Percentiles rank a stretch among this genome's conserved stretches.
Evolutionary conservation across 2,888 invertebrate genomes (phyloP).

Genomic region (Leuctra nigra): DNA sequence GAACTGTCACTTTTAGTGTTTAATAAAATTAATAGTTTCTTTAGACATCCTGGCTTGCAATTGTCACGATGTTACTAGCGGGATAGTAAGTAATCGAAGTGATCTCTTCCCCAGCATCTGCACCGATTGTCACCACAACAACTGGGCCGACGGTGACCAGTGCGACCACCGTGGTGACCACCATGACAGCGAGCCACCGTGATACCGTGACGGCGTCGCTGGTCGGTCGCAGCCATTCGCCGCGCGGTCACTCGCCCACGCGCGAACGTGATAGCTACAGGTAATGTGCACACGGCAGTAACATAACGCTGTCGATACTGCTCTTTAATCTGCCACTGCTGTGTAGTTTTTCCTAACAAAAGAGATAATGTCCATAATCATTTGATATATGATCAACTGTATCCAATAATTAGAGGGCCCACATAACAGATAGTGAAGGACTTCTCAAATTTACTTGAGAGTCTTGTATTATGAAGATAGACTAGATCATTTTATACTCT

Average conservation of each 20-base stretch:
- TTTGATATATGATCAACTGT: too few species aligned
- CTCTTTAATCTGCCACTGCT: too few species aligned
- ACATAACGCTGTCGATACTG: too few species aligned
- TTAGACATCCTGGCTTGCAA: background rate
- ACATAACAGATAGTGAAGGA: too few species aligned
- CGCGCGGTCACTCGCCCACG: slow-evolving; percentile 68
- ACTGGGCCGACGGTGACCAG: slow-evolving; percentile 40
- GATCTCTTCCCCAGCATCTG: slow-evolving; percentile 25
- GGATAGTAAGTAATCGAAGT: too few species aligned
- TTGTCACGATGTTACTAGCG: background rate
- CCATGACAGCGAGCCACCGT: slow-evolving; percentile 43
- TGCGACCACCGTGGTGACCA: slow-evolving; percentile 36
- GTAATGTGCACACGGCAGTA: slow-evolving; percentile 48
- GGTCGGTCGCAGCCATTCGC: slow-evolving; percentile 56
- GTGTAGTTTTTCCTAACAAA: too few species aligned
- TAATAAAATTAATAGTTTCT: background rate
- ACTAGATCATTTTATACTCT: too few species aligned
- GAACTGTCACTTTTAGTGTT: background rate
- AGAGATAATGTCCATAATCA: too few species aligned
- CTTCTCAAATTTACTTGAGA: too few species aligned
- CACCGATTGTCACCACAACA: slow-evolving; percentile 31
- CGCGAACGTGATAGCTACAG: slow-evolving; percentile 82
- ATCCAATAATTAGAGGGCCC: too few species aligned
- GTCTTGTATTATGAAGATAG: too few species aligned
- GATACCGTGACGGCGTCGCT: slow-evolving; percentile 43